Percentiles rank a stretch among this genome's conserved stretches.
These are phyloP conservation scores for Metopia argyrocephala DNA, from an alignment of 2,888 invertebrate species.

Conservation along the genomic window DNA sequence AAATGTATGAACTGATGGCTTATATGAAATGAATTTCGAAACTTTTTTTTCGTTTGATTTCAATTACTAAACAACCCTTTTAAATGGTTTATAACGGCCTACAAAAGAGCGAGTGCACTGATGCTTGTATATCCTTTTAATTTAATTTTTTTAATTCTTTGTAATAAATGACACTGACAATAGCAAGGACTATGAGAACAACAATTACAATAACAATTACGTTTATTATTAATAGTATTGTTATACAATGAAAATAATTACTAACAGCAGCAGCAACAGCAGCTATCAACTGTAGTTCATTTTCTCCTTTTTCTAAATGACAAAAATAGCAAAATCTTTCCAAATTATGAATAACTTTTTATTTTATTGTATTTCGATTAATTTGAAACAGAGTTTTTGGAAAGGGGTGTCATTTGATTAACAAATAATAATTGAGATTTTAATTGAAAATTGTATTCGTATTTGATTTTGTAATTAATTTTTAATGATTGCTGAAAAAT, in stretches of 20 bases:
- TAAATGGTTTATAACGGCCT: background rate
- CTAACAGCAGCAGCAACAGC: no score
- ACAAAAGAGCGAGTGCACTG: background rate
- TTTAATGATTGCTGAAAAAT: background rate
- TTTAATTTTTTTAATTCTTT: conserved; percentile 31
- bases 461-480: background rate
- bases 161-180: conserved; percentile 18
- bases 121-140: conserved; percentile 28
- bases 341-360: background rate
- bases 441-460: background rate
- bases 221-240: background rate
- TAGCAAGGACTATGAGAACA: conserved; percentile 26
- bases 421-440: no score
- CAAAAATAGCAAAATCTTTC: no score
- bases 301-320: no score
- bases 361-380: background rate
- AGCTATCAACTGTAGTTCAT: no score
- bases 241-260: conserved; percentile 17
- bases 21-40: background rate
- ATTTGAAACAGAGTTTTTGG: background rate
- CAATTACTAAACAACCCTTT: conserved; percentile 44
- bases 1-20: background rate
- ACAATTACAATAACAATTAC: conserved; percentile 19
- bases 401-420: background rate
- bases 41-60: background rate